These are phyloP conservation scores for Spodoptera frugiperda DNA, from an alignment of 1,140 invertebrate species.

Conservation along the genomic window DNA sequence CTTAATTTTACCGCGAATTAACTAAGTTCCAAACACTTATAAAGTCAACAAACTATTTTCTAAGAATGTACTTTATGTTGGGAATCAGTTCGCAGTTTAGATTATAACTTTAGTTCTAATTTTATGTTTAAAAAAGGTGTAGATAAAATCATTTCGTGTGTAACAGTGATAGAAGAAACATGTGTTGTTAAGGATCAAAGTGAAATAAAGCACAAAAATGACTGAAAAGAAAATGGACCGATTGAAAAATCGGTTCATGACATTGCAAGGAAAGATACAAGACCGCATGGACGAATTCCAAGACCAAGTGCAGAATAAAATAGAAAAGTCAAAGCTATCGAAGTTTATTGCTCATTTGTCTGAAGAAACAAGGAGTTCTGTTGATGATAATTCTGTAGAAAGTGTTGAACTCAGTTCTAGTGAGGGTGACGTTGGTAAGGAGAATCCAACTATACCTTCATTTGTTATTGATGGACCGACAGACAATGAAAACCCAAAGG, in stretches of 20 bases:
- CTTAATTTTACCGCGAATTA: background rate
- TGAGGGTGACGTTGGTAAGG: constrained; percentile 49
- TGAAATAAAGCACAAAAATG: constrained; percentile 14
- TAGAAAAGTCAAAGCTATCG: constrained; percentile 74
- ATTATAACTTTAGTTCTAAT: constrained; percentile 6
- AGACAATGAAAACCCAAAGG: constrained; percentile 59
- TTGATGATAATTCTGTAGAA: constrained; percentile 53
- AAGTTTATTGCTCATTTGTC: constrained; percentile 79
- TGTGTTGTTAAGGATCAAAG: background rate
- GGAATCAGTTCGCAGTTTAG: background rate
- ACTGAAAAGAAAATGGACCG: constrained; percentile 78
- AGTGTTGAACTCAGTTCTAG: constrained; percentile 57
- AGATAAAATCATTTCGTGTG: background rate
- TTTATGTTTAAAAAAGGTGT: background rate
- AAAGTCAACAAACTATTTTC: constrained; percentile 3
- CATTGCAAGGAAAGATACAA: constrained; percentile 81
- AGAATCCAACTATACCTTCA: constrained; percentile 62
- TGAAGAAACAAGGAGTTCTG: constrained; percentile 66
- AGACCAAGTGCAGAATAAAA: constrained; percentile 79
- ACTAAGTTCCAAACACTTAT: background rate
- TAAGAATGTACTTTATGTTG: background rate
- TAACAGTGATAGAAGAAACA: background rate
- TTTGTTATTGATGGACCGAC: constrained; percentile 70
- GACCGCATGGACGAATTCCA: constrained; percentile 80
- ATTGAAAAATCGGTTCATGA: constrained; percentile 74